Evolutionary conservation across 92 coral and sea anemone genomes (phyloP).

Genomic region (Nematostella vectensis): DNA sequence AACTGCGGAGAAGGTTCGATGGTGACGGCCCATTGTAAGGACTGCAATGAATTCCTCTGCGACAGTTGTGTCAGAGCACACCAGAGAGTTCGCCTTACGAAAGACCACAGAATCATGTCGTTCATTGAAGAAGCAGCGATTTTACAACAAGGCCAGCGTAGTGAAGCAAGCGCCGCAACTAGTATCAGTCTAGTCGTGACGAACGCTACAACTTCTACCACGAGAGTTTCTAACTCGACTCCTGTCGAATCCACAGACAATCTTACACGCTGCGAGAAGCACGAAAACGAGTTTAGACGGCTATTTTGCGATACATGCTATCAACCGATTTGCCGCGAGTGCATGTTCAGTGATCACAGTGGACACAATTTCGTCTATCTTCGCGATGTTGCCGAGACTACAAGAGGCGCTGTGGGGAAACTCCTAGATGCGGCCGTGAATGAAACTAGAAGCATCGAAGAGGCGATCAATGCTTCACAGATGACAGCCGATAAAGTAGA

Average conservation of each 20-base stretch:
- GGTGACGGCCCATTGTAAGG: constrained; percentile 89
- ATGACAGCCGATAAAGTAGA: constrained; percentile 79
- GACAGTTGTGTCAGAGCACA: constrained; percentile 96
- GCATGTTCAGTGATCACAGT: constrained; percentile 79
- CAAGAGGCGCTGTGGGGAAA: constrained; percentile 70
- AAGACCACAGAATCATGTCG: constrained; percentile 90
- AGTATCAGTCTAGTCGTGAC: constrained; percentile 6
- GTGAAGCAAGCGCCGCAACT: background rate
- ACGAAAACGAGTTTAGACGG: constrained; percentile 75
- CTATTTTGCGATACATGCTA: constrained; percentile 92
- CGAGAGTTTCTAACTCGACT: constrained; percentile 25
- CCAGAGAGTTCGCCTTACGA: constrained; percentile 84
- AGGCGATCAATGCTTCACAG: constrained; percentile 62
- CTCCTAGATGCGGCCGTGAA: constrained; percentile 68
- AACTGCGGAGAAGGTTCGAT: constrained; percentile 89
- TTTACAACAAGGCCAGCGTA: constrained; percentile 21
- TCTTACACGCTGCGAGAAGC: constrained; percentile 67
- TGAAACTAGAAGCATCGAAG: constrained; percentile 74
- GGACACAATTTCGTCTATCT: constrained; percentile 89
- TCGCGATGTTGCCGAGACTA: constrained; percentile 77
- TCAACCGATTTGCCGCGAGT: constrained; percentile 86
- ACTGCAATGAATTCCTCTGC: constrained; percentile 83
- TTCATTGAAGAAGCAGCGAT: constrained; percentile 68
- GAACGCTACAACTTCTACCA: constrained; percentile 22
- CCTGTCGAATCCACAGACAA: constrained; percentile 43